Percentiles rank a stretch among this genome's conserved stretches.
Conservation (phyloP, 2,113 vertebrate genomes). For the Sinocyclocheilus maitianheensis region DNA sequence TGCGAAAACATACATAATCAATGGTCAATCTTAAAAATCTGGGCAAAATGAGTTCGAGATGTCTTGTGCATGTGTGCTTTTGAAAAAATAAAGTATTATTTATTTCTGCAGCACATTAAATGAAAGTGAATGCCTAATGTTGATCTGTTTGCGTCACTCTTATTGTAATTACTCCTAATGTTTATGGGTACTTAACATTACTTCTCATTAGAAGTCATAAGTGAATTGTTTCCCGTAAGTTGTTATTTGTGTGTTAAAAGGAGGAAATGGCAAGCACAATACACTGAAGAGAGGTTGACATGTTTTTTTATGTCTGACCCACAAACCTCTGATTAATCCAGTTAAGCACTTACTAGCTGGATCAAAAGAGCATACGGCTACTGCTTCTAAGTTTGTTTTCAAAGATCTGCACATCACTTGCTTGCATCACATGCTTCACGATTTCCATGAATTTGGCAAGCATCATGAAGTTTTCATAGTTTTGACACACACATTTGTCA, state of each 20-base stretch:
- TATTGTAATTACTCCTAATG: not conserved
- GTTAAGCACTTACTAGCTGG: constrained; percentile 61
- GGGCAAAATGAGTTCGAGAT: not conserved
- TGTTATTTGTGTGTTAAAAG: not conserved
- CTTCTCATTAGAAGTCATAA: not conserved
- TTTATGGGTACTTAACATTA: not conserved
- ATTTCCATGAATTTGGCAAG: not conserved
- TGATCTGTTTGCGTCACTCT: not conserved
- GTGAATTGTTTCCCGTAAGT: not conserved
- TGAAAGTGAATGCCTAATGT: not conserved
- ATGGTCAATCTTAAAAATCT: not conserved
- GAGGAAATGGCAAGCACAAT: not conserved
- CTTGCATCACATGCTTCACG: not conserved
- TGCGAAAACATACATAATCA: not conserved
- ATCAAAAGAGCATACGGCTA: constrained; percentile 64
- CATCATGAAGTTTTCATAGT: not conserved
- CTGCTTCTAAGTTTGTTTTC: constrained; percentile 54
- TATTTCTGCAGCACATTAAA: not conserved
- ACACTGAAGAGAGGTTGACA: not conserved
- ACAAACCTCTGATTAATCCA: constrained; percentile 69
- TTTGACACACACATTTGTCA: not conserved
- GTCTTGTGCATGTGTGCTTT: not conserved
- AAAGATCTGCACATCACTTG: not conserved
- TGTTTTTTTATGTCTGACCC: constrained; percentile 48
- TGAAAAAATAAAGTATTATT: too few species aligned